Percentiles rank a stretch among this genome's conserved stretches.
Evolutionary conservation across 2,888 invertebrate genomes (phyloP).

Genomic region (Polydrusus pterygomalis): DNA sequence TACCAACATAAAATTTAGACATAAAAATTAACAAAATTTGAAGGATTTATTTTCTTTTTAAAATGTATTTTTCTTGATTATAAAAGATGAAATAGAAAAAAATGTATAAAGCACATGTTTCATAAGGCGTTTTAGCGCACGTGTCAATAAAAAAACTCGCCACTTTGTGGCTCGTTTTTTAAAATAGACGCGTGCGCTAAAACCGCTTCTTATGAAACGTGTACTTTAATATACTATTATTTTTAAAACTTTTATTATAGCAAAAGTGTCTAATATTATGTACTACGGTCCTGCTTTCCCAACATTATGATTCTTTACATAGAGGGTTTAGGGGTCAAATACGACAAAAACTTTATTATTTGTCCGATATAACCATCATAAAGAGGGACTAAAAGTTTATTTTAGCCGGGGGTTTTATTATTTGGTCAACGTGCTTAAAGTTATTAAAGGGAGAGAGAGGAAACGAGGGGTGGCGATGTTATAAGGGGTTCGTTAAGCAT

Average conservation of each 20-base stretch:
- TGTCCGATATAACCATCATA: conserved; percentile 36
- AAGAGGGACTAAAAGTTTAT: conserved; percentile 26
- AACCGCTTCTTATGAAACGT: no score
- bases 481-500: conserved; percentile 40
- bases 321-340: conserved; percentile 23
- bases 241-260: not conserved
- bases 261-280: not conserved
- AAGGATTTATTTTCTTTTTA: no score
- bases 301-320: conserved; percentile 26
- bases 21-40: no score
- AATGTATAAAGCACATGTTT: no score
- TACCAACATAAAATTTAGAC: no score
- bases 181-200: no score
- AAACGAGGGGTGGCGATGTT: conserved; percentile 31
- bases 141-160: no score
- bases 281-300: not conserved
- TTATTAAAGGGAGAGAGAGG: conserved; percentile 36
- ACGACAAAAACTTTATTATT: conserved; percentile 40
- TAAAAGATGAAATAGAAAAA: no score
- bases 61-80: no score
- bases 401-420: conserved; percentile 41
- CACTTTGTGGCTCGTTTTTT: no score
- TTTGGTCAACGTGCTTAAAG: conserved; percentile 46
- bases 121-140: no score
- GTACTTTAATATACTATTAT: no score